Evolutionary conservation across 1,140 invertebrate species (phyloP), one percentile per base, ranked within the genome.

Genomic region (Elysia chlorotica): DNA sequence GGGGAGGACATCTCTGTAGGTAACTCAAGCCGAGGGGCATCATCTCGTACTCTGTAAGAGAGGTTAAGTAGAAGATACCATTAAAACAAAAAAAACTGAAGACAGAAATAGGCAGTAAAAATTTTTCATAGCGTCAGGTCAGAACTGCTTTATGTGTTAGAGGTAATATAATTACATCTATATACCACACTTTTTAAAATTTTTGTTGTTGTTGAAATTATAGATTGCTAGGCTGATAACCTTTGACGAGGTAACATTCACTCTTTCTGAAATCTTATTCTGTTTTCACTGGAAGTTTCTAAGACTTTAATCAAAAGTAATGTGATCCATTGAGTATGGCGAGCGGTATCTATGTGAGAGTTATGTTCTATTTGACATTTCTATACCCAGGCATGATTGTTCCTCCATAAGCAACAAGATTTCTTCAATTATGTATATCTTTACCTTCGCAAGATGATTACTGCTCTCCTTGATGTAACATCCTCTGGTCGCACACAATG

Each of bases 401-500:
- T 48, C n/a, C 10, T 48, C 10, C 10, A 48, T 14, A 14, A n/a
- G n/a, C n/a, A 48, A 48, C n/a, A 10, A 59, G 17, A 17, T n/a
- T 59, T 59, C 25, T 59, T 59, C 14, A 59, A 17, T 28, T n/a
- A 10, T 59, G 25, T 17, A 10, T 59, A 17, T 63, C 75, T 66
- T 74, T 76, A 89, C 88, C 88, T 88, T 76, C 90, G 79, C 10
- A 90, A 74, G 70, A 90, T 88, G 68, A 90, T 89, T 10, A 90
- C 89, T 57, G 89, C 89, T 75, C 90, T 80, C 73, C 89, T 79
- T 57, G 84, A 71, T 28, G 85, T 84, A n/a, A 89, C 86, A 84
- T 90, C 90, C 83, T 90, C 85, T 37, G 90, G 90, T 77, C 90
- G 77, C 19, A 90, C 87, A 81, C 90, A 90, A 78, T 90, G 90